Percentiles rank a stretch among this genome's conserved stretches.
Conservation (phyloP, 1,140 invertebrate species). For the Pseudomyrmex sp. region DNA sequence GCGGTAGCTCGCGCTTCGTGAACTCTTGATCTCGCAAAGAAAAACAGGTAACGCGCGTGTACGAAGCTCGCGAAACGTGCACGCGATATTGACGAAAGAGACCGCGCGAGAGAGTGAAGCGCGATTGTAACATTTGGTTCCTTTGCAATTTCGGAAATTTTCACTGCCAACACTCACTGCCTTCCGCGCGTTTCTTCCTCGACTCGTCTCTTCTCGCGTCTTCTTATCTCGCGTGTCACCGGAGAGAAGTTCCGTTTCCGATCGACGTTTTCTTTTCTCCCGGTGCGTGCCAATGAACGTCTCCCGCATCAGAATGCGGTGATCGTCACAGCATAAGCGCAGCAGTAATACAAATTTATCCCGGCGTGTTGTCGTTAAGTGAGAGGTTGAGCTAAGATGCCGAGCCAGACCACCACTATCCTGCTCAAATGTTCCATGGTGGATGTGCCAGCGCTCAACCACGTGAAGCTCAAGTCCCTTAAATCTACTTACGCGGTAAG, state of each 20-base stretch:
- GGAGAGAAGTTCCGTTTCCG: background rate
- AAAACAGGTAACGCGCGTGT: background rate
- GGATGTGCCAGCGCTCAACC: slow-evolving; percentile 83
- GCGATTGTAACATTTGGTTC: too few species aligned
- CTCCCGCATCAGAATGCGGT: slow-evolving; percentile 63
- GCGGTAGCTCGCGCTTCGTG: slow-evolving; percentile 50
- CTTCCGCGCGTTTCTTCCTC: background rate
- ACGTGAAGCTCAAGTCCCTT: slow-evolving; percentile 82
- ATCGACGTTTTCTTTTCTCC: background rate
- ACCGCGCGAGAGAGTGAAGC: too few species aligned
- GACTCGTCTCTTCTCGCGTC: background rate
- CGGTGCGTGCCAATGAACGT: slow-evolving; percentile 65
- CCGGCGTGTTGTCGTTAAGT: slow-evolving; percentile 55
- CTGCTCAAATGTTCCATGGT: slow-evolving; percentile 85
- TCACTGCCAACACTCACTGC: slow-evolving; percentile 23
- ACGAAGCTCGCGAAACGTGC: background rate
- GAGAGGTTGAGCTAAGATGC: slow-evolving; percentile 75
- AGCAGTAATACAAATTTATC: slow-evolving; percentile 25
- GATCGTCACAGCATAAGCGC: slow-evolving; percentile 45
- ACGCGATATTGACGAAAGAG: too few species aligned
- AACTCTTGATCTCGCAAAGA: background rate
- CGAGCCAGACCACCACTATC: slow-evolving; percentile 84
- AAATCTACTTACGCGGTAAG: slow-evolving; percentile 78
- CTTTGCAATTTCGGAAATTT: background rate
- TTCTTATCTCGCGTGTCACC: background rate